phyloP scores from a whole-genome alignment of 2,797 vertebrate species.

The Neostethus bicornis region DNA sequence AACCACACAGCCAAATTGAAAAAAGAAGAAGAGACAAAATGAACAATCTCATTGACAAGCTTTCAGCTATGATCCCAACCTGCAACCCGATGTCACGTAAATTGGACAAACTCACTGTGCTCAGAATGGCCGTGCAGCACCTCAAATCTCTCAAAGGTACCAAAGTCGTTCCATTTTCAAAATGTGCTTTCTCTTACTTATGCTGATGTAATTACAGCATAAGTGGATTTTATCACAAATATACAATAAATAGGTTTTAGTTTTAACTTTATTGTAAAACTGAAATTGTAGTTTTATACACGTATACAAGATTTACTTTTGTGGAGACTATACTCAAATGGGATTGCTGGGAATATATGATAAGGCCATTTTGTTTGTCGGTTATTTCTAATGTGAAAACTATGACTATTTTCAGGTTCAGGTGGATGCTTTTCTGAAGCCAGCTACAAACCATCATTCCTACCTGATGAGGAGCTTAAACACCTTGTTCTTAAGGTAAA shows the following conservation, averaged over 20 bases:
- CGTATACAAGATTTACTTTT: not conserved
- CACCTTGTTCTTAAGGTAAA: conserved; percentile 91
- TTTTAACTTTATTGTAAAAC: not conserved
- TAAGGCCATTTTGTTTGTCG: not conserved
- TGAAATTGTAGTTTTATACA: not conserved
- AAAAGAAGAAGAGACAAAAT: conserved; percentile 95
- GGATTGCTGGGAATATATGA: no score
- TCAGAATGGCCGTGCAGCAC: conserved; percentile 93
- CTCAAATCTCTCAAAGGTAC: conserved; percentile 91
- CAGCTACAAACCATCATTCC: conserved; percentile 89
- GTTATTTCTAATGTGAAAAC: not conserved
- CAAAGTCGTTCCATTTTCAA: not conserved
- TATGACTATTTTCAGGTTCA: conserved; percentile 77
- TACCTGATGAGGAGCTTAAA: conserved; percentile 91
- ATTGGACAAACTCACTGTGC: conserved; percentile 93
- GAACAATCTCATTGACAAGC: conserved; percentile 92
- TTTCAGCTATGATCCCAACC: conserved; percentile 93
- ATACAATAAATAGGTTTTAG: not conserved
- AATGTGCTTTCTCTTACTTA: not conserved
- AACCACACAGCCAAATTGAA: conserved; percentile 95
- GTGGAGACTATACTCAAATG: not conserved
- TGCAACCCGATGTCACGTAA: conserved; percentile 89
- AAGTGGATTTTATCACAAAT: no score
- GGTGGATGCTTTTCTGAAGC: conserved; percentile 83
- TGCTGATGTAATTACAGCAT: not conserved